phyloP scores from a whole-genome alignment of 2,888 invertebrate genomes.

The Eupithecia inturbata region DNA sequence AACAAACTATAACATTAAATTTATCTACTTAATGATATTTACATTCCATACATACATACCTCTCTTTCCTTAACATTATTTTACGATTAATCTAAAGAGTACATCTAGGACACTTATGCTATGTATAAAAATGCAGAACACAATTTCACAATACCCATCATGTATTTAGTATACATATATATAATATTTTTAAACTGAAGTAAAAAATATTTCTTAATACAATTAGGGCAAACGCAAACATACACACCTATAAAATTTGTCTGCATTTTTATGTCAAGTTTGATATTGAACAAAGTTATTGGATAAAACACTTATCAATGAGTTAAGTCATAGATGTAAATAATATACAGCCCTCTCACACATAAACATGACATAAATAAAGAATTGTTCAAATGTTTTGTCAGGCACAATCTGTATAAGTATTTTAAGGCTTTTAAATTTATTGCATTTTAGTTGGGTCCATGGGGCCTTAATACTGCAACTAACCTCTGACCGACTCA shows the following conservation, averaged over 20 bases:
- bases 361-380: slow-evolving; percentile 39
- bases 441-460: slow-evolving; percentile 46
- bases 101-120: slow-evolving; percentile 74
- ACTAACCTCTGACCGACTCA: slow-evolving; percentile 60
- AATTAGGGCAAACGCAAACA: slow-evolving; percentile 41
- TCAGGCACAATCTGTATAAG: slow-evolving; percentile 43
- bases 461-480: slow-evolving; percentile 53
- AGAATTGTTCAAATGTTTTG: slow-evolving; percentile 21
- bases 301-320: slow-evolving; percentile 61
- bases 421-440: slow-evolving; percentile 20
- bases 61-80: slow-evolving; percentile 69
- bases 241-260: slow-evolving; percentile 59
- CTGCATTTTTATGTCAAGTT: slow-evolving; percentile 75
- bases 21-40: slow-evolving; percentile 84
- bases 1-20: slow-evolving; percentile 85
- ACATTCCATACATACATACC: slow-evolving; percentile 80
- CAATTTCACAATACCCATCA: slow-evolving; percentile 52
- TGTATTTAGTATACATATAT: slow-evolving; percentile 47
- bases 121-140: slow-evolving; percentile 73
- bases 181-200: slow-evolving; percentile 34
- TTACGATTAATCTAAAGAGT: slow-evolving; percentile 71
- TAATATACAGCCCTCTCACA: slow-evolving; percentile 51
- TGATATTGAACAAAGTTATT: slow-evolving; percentile 62
- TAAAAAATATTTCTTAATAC: slow-evolving; percentile 48
- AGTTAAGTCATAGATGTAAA: slow-evolving; percentile 59